Evolutionary conservation across 2,113 vertebrate genomes (phyloP), one percentile per base, ranked within the genome.

Genomic region (Anguilla japonica): DNA sequence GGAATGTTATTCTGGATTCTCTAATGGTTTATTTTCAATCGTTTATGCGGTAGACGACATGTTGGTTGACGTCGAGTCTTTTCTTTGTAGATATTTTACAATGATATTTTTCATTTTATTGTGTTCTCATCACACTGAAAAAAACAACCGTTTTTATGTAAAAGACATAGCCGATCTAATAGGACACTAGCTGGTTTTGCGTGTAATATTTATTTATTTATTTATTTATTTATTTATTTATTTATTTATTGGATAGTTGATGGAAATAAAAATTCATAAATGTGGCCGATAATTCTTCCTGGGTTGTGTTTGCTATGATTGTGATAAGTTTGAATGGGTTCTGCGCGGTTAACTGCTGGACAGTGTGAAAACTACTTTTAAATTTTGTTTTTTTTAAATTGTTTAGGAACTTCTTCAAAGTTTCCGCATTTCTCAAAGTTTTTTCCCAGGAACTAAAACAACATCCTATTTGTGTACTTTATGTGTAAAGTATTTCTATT

Each of bases 1-100:
- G 87, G 80, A 87, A 92, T 90, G 88, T 85, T 15, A 75, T 83
- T 82, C 81, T 87, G 63, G 46, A 83, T n/a, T 79, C 34, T 83
- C 26, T 81, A 34, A 20, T 81, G 41, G 41, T 50, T 43, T n/a
- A 14, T 16, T 82, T 82, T n/a, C 26, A 41, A 6, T 43, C 40
- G 41, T 43, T 82, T 11, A 43, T 2, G 22, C 46, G 18, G 56
- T 20, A 60, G 14, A 60, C 18, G 14, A 60, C 56, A 16, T 60
- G 14, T 60, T 14, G 9, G 14, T 60, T 14, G 9, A 20, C 18
- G 56, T 60, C 56, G 14, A 60, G 56, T 60, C 56, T 15, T 60
- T 60, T 16, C 22, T 6, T 67, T 67, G 60, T 67, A 67, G 50
- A 75, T 8, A 22, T 18, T 13, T 41, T 81, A 14, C 40, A 41